Evolutionary conservation across 2,888 invertebrate genomes (phyloP), one percentile per base, ranked within the genome.

Genomic region (Pachliopta kotzebuea): DNA sequence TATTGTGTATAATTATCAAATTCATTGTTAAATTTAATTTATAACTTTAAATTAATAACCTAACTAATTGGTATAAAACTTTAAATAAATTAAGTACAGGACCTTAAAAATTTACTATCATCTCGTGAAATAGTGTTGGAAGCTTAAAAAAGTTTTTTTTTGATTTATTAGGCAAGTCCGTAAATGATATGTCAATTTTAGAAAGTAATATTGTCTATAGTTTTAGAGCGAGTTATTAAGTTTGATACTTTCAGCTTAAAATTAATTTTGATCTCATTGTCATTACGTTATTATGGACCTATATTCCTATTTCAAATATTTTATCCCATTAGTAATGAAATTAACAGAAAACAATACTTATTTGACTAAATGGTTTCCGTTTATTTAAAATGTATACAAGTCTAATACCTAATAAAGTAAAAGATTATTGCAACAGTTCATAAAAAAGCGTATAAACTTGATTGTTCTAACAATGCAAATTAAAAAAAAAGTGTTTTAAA

Each of bases 121-220:
- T n/a, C n/a, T n/a, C n/a, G n/a, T n/a, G n/a, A n/a, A n/a, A n/a
- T n/a, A n/a, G 14, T 37, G 14, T 37, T 37, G 14, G 14, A 4
- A 37, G 37, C 14, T n/a, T n/a, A n/a, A 45, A 45, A 45, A 45
- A n/a, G n/a, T n/a, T 6, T n/a, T 42, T 42, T 18, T 42, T 42
- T 14, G 9, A 31, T 62, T 53, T 31, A 45, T 62, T 24, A 63
- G 78, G 83, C 75, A 84, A 78, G 77, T 21, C 73, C 72, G 73
- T 60, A 71, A 71, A 68, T 70, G 72, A 70, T 74, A 77, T 78
- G 86, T 85, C 89, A 86, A 74, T 74, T 86, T 86, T 88, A 85
- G 86, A 88, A 89, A 88, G 87, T 88, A 74, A 70, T 72, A 67
- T 72, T 84, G 86, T 85, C 84, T 85, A 84, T 79, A 77, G 71